Conservation (phyloP, 1,140 invertebrate genomes). For the Oscheius sp. region DNA sequence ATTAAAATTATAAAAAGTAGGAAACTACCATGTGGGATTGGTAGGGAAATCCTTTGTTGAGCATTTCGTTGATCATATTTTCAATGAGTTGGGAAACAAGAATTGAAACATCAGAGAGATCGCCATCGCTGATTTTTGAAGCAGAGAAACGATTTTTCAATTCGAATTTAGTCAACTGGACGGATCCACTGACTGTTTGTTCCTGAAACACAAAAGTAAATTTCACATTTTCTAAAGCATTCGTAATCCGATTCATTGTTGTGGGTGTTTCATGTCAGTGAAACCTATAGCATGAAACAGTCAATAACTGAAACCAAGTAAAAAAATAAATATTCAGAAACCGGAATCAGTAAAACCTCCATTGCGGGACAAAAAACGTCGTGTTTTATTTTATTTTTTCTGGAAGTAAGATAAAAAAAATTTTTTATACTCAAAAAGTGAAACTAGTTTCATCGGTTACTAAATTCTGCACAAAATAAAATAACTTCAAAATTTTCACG, state of each 20-base stretch:
- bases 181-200: slow-evolving; percentile 27
- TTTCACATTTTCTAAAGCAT: background rate
- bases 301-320: background rate
- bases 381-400: too few relatives aligned
- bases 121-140: slow-evolving; percentile 13
- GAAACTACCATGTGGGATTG: slow-evolving; percentile 27
- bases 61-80: slow-evolving; percentile 30
- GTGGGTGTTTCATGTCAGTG: background rate
- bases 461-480: too few relatives aligned
- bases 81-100: slow-evolving; percentile 21
- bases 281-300: background rate
- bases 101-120: slow-evolving; percentile 31
- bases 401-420: too few relatives aligned
- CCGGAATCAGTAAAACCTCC: too few relatives aligned
- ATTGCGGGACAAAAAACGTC: too few relatives aligned
- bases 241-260: background rate
- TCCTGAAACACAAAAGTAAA: slow-evolving; percentile 10
- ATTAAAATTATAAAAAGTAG: background rate
- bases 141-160: slow-evolving; percentile 16
- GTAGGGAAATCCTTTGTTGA: slow-evolving; percentile 31
- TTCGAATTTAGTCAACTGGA: slow-evolving; percentile 24
- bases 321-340: background rate
- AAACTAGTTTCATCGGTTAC: too few relatives aligned
- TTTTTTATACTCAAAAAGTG: too few relatives aligned
- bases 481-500: too few relatives aligned